Conservation (phyloP, 2,797 vertebrate species). For the Phoebastria nigripes region DNA sequence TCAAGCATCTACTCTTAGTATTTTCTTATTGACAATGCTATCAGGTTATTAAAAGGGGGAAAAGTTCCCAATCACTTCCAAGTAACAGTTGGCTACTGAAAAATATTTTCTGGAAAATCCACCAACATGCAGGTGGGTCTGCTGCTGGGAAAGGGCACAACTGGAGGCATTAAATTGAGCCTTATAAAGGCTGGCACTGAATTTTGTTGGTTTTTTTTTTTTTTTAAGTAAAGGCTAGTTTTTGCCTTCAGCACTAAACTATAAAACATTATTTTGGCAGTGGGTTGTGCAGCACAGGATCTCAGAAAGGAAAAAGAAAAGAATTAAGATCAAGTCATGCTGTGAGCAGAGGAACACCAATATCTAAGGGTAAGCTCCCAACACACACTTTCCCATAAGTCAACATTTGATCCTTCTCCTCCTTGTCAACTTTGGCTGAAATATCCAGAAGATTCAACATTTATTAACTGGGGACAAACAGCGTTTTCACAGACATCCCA, state of each 20-base stretch:
- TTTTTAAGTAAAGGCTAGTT: neutral
- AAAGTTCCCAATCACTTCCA: neutral
- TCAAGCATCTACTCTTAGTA: neutral
- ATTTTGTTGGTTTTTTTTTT: accelerated
- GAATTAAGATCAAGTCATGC: neutral
- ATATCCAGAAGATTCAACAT: neutral
- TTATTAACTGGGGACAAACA: neutral
- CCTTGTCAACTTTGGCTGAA: neutral
- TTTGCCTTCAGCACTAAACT: neutral
- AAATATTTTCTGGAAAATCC: neutral
- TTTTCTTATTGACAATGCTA: neutral
- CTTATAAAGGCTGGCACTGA: neutral
- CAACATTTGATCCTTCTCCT: neutral
- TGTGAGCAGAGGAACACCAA: neutral
- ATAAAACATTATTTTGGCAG: neutral
- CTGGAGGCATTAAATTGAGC: neutral
- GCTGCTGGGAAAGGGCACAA: neutral
- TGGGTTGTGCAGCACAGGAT: neutral
- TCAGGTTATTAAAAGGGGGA: neutral
- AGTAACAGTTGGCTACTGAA: neutral
- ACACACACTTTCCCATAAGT: neutral
- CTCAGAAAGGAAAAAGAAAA: neutral
- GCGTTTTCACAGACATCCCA: neutral
- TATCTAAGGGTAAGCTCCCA: neutral
- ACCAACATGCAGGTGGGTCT: neutral